Evolutionary conservation across 2,888 invertebrate genomes (phyloP), one percentile per base, ranked within the genome.

Genomic region (Theretra japonica): DNA sequence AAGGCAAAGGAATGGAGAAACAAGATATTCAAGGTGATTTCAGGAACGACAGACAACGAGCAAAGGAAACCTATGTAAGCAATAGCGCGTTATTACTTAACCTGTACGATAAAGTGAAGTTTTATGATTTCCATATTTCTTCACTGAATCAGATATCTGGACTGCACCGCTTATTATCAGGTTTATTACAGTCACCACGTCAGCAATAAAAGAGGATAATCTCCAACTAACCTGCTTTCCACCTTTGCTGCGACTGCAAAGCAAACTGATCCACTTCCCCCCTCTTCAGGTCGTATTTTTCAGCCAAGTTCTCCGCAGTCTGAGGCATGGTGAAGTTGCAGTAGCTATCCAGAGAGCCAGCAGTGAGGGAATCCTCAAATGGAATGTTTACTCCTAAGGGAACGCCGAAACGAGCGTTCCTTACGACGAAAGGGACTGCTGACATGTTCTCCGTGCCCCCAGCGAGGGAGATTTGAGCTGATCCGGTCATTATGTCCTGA

Each of bases 361-460:
- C 76, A 0, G 81, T 78, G 23, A 99, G 89, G 0, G 96, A 93
- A 90, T 99, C 99, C 90, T 99, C 99, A 73, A 99, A 95, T 78
- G 96, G 95, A 41, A 96, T 95, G 76, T 96, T 96, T 8, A 92
- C 92, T 0, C 99, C 99, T 4, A 99, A 94, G 15, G 96, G 95
- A 17, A 97, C 96, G 3, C 99, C 99, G 89, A 98, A 99, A 28
- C 99, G 96, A 23, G 97, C 93, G 85, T 97, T 96, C 70, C 99
- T 95, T 0, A 97, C 97, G 19, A 96, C 95, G 87, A 97, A 98
- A 0, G 99, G 99, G 6, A 97, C 94, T 80, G 97, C 96, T 19
- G 98, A 98, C 99, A 99, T 99, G 90, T 97, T 99, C 83, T 99
- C 99, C 23, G 97, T 96, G 3, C 99, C 99, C 41, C 99, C 99